These are phyloP conservation scores for Caradrina kadenii DNA, from an alignment of 2,888 invertebrate species.

Conservation along the genomic window DNA sequence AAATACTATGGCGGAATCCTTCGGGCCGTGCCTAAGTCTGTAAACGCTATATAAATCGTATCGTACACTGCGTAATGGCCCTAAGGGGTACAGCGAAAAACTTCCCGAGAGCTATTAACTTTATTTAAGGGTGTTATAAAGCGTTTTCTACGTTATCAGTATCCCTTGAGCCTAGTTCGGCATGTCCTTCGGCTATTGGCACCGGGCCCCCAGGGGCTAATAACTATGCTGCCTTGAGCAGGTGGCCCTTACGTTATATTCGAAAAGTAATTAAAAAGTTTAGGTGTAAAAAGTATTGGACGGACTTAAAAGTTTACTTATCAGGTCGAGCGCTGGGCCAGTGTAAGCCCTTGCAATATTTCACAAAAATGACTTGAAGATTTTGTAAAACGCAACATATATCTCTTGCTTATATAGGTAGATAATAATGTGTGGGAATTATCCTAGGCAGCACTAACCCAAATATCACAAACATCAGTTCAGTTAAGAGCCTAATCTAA, in stretches of 20 bases:
- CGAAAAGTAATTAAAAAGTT: constrained; percentile 65
- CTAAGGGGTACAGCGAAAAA: constrained; percentile 87
- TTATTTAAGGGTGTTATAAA: constrained; percentile 90
- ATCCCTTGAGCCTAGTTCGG: constrained; percentile 82
- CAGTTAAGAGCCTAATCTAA: neutral
- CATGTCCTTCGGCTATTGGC: constrained; percentile 81
- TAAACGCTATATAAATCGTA: constrained; percentile 88
- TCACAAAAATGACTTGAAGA: constrained; percentile 14
- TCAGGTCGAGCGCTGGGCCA: constrained; percentile 25
- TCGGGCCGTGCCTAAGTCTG: constrained; percentile 79
- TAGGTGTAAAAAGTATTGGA: constrained; percentile 50
- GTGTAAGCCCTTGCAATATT: constrained; percentile 32
- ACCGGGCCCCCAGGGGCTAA: constrained; percentile 68
- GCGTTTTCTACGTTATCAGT: constrained; percentile 87
- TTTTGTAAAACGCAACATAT: constrained; percentile 10
- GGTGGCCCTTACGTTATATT: constrained; percentile 62
- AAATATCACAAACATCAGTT: too few relatives aligned
- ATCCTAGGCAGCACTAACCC: neutral
- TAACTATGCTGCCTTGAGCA: constrained; percentile 62
- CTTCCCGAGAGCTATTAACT: constrained; percentile 87
- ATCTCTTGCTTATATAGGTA: neutral
- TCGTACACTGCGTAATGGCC: constrained; percentile 86
- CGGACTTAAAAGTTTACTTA: constrained; percentile 48
- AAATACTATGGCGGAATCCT: constrained; percentile 81
- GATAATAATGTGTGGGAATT: neutral